Evolutionary conservation across 2,888 invertebrate genomes (phyloP).

Genomic region (Pandemis heparana): DNA sequence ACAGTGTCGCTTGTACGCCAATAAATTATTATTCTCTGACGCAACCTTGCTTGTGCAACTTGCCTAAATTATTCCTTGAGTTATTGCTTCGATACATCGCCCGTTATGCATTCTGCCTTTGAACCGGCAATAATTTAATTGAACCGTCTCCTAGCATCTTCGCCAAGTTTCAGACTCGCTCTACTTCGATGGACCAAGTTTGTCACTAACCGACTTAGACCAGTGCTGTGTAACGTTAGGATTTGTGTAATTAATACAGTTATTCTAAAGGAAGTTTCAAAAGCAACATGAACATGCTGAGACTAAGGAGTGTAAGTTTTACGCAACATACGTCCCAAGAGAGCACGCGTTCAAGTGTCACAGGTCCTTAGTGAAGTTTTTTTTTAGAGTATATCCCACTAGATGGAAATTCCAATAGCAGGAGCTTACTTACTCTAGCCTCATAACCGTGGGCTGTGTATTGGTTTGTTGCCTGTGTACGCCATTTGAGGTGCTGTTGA

Average conservation of each 20-base stretch:
- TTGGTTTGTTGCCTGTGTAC: too few relatives aligned
- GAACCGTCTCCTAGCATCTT: slow-evolving; percentile 65
- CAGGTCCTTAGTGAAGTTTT: too few relatives aligned
- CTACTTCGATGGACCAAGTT: slow-evolving; percentile 69
- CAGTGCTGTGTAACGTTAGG: slow-evolving; percentile 33
- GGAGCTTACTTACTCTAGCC: too few relatives aligned
- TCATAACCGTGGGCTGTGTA: too few relatives aligned
- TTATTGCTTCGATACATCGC: slow-evolving; percentile 57
- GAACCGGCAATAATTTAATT: slow-evolving; percentile 81
- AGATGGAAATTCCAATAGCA: too few relatives aligned
- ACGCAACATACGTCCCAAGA: too few relatives aligned
- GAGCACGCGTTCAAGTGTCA: too few relatives aligned
- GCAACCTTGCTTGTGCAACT: neutral
- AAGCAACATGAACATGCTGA: neutral
- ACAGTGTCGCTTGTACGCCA: neutral
- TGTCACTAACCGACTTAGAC: slow-evolving; percentile 62
- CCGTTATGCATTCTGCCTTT: slow-evolving; percentile 77
- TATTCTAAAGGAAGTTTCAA: neutral
- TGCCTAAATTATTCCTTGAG: slow-evolving; percentile 42
- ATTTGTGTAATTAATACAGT: slow-evolving; percentile 38
- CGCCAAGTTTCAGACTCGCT: slow-evolving; percentile 62
- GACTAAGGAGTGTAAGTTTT: too few relatives aligned
- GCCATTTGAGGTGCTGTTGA: too few relatives aligned
- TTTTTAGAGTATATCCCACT: too few relatives aligned
- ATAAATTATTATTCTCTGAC: neutral